Evolutionary conservation across 2,797 vertebrate species (phyloP).

Genomic region (Siniperca undulata): DNA sequence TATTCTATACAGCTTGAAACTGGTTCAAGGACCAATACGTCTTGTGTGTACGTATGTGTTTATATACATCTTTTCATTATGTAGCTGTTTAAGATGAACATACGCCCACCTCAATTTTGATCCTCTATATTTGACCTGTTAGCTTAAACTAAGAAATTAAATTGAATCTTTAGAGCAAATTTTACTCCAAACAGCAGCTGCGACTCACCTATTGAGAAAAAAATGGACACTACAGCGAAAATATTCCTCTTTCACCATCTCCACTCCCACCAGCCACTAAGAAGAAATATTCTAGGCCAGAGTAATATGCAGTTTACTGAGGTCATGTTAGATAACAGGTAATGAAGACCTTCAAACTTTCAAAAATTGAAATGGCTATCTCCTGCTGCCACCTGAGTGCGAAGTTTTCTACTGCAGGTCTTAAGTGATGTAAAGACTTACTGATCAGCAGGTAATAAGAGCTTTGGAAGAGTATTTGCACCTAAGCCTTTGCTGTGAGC

Average conservation of each 20-base stretch:
- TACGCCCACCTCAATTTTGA: background rate
- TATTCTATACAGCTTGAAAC: background rate
- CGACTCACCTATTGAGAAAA: constrained; percentile 3
- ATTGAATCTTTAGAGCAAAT: background rate
- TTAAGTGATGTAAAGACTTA: constrained; percentile 52
- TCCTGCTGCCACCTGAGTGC: constrained; percentile 55
- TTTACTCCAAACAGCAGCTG: constrained; percentile 11
- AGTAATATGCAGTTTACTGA: constrained; percentile 39
- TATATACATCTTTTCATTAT: background rate
- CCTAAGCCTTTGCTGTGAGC: constrained; percentile 35
- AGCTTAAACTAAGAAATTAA: constrained; percentile 1
- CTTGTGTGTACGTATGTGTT: background rate
- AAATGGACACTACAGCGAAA: constrained; percentile 13
- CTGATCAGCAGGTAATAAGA: constrained; percentile 54
- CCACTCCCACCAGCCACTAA: constrained; percentile 13
- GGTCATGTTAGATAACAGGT: constrained; percentile 39
- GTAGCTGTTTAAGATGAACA: no score
- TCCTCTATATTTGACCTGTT: constrained; percentile 2
- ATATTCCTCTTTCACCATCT: constrained; percentile 23
- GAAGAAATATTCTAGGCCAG: constrained; percentile 34
- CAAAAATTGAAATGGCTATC: constrained; percentile 52
- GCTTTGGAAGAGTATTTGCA: constrained; percentile 40
- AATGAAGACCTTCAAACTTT: constrained; percentile 57
- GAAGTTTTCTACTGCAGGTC: constrained; percentile 43
- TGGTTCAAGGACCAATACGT: background rate